Evolutionary conservation across 2,888 invertebrate genomes (phyloP), one percentile per base, ranked within the genome.

Genomic region (Podabrus alpinus): DNA sequence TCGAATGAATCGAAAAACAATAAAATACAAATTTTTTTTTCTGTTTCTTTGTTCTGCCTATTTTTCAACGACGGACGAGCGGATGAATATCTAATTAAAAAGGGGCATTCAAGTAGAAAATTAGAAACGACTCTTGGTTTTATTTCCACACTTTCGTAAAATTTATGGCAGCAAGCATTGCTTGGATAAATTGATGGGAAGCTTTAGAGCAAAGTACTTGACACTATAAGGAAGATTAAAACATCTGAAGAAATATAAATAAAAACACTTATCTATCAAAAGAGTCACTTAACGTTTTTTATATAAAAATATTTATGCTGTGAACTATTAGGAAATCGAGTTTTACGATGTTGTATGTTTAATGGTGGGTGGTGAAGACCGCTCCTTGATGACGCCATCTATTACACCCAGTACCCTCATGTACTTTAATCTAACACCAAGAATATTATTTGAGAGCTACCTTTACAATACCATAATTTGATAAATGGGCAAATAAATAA

Each of bases 381-480:
- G 73, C 73, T 73, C 73, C 73, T 64, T 24, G 16, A 73, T 73
- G 73, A 73, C 73, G 73, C 45, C 73, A 73, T 69, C 73, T 24
- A 21, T n/a, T 68, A 64, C 69, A 73, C 73, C 73, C 73, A 73
- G 17, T 25, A 69, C 73, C 68, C 68, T 69, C 72, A 68, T 72
- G 59, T 61, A 59, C 45, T 16, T 15, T 68, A 19, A 64, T 64
- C 21, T 64, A 64, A 64, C 62, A 64, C 17, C 62, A 21, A 64
- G 21, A 17, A 21, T 64, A 29, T 1, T 25, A 62, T 62, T 64
- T 21, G 62, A 17, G 13, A 17, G 13, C 62, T 19, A 21, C 62
- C 19, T 64, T 19, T 17, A 64, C 62, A 64, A 64, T 64, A 19
- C 21, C 17, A 64, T 10, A 64, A 21, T 9, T 64, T 17, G 21